phyloP scores from a whole-genome alignment of 2,888 invertebrate genomes.

The Cataglyphis altisquamis region DNA sequence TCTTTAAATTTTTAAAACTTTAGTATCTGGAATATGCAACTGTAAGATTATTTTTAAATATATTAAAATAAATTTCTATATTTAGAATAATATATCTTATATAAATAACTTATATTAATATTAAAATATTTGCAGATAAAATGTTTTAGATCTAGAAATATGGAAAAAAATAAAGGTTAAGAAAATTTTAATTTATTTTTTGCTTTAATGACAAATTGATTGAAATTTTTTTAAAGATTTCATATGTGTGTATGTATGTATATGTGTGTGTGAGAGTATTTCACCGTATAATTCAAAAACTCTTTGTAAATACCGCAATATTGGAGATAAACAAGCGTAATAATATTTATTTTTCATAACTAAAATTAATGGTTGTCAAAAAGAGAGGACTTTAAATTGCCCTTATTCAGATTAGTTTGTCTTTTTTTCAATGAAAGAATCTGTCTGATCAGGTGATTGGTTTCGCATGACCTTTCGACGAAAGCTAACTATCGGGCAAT shows the following conservation, averaged over 20 bases:
- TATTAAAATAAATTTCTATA: neutral
- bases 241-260: no score
- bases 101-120: neutral
- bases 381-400: neutral
- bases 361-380: neutral
- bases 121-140: neutral
- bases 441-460: neutral
- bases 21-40: neutral
- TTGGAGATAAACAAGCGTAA: neutral
- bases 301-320: neutral
- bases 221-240: neutral
- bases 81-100: neutral
- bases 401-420: neutral
- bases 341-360: neutral
- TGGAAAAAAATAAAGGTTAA: neutral
- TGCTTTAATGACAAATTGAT: neutral
- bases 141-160: neutral
- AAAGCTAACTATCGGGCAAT: slow-evolving; percentile 46
- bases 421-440: neutral
- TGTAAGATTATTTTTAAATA: no score
- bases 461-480: slow-evolving; percentile 38
- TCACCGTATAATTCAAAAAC: no score
- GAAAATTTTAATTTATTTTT: neutral
- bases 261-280: no score
- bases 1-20: neutral